A percentile compares a stretch with the other conserved stretches of the same genome.
phyloP scores from a whole-genome alignment of 2,888 invertebrate species.

The Phengaris arion region DNA sequence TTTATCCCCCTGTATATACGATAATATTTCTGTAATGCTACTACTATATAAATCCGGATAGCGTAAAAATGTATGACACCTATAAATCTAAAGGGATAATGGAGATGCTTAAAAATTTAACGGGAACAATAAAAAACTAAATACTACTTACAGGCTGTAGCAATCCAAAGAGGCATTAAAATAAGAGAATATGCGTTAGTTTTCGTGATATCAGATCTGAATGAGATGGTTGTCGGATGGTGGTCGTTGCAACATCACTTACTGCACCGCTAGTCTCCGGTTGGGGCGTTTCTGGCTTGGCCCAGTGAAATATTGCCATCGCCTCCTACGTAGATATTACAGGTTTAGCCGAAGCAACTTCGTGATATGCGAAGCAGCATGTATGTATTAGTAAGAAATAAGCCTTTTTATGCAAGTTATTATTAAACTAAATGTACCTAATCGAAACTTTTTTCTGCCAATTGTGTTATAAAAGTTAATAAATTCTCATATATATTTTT shows the following conservation, averaged over 20 bases:
- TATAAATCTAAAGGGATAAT: constrained; percentile 7
- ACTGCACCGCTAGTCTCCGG: constrained; percentile 72
- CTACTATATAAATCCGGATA: background rate
- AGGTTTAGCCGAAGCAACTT: constrained; percentile 57
- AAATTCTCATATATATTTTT: background rate
- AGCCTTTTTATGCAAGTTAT: constrained; percentile 1
- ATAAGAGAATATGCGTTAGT: constrained; percentile 70
- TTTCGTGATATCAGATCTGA: constrained; percentile 64
- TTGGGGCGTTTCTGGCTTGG: constrained; percentile 66
- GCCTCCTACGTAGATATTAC: constrained; percentile 72
- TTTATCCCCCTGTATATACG: constrained; percentile 85
- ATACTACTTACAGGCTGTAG: constrained; percentile 75
- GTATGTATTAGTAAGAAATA: constrained; percentile 30
- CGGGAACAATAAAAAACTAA: constrained; percentile 10
- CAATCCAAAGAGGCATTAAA: constrained; percentile 75
- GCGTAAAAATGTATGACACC: constrained; percentile 1
- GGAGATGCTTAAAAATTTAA: constrained; percentile 21
- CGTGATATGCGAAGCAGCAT: constrained; percentile 42
- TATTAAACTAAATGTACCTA: background rate
- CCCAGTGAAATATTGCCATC: constrained; percentile 71
- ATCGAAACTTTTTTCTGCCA: background rate
- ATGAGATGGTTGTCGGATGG: constrained; percentile 49
- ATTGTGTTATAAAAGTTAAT: background rate
- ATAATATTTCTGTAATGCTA: background rate
- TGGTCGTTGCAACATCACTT: constrained; percentile 63